These are phyloP conservation scores for Stenoptilia bipunctidactyla DNA, from an alignment of 2,888 invertebrate species.

Conservation along the genomic window DNA sequence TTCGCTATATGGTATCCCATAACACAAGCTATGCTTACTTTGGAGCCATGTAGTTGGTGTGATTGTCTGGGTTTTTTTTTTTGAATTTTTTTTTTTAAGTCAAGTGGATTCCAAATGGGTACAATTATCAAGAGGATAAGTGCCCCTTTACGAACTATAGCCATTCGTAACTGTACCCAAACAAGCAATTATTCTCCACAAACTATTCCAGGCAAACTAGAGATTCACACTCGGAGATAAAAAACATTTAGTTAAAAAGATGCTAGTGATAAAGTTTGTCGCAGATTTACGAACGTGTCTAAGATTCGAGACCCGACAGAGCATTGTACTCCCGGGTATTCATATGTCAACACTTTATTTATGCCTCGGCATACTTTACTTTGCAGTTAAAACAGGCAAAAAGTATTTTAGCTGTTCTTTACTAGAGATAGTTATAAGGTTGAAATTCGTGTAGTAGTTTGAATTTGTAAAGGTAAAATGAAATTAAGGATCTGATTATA, in stretches of 20 bases:
- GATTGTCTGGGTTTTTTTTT: too few relatives aligned
- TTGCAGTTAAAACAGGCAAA: constrained; percentile 11
- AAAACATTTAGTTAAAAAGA: constrained; percentile 33
- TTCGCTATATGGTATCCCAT: too few relatives aligned
- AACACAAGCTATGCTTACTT: too few relatives aligned
- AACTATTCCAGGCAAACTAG: too few relatives aligned
- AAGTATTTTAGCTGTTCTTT: too few relatives aligned
- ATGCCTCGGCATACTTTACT: constrained; percentile 29
- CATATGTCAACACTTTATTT: constrained; percentile 58
- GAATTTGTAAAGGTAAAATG: background rate
- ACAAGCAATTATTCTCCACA: too few relatives aligned
- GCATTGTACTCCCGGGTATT: constrained; percentile 50
- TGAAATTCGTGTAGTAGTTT: constrained; percentile 2
- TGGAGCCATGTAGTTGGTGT: too few relatives aligned
- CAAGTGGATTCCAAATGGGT: too few relatives aligned
- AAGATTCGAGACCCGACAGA: constrained; percentile 25
- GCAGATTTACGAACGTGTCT: constrained; percentile 38
- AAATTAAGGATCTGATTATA: constrained; percentile 9
- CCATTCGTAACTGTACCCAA: too few relatives aligned
- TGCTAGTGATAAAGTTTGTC: constrained; percentile 32
- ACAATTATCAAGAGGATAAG: too few relatives aligned
- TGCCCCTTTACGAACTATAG: too few relatives aligned
- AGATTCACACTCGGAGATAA: constrained; percentile 1
- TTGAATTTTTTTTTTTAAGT: too few relatives aligned
- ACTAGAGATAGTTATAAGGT: constrained; percentile 9